Base-by-base conservation (phyloP, 1,140 invertebrate genomes). In the Forficula auricularia region DNA sequence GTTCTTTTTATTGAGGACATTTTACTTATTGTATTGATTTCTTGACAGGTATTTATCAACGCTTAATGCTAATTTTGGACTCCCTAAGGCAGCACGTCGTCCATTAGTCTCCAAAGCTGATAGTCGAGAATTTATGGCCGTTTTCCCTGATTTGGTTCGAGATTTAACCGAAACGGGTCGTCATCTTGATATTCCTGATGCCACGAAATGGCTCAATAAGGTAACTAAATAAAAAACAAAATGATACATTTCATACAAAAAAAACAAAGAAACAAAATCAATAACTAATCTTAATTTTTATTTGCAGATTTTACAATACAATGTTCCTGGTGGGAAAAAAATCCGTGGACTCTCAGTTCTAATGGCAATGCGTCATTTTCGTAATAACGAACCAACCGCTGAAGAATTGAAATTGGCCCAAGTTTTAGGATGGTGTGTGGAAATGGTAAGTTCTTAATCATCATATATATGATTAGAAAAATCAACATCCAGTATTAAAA, bases 381-480 rank as follows among this genome's bases (percentile, higher is more conserved):
- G 56, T n/a, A 61, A 74, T 33, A 66, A 66, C 44, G 48, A 72
- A 38, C 56, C 80, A 2, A 82, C 78, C 1, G 73, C 79, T 0
- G 82, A 90, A 52, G 84, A 85, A 52, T 59, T 90, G 22, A 72
- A 77, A 52, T 55, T 79, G 19, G 82, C 84, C 0, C 77, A 83
- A 47, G 76, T 94, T 46, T 65, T 96, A 52, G 90, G 87, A 43
- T 97, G 90, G 91, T 92, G 87, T 60, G 68, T 86, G 37, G 90
- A 96, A 77, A 73, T 92, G 75, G 87, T 92, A 64, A 65, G 72
- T 64, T 9, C 4, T n/a, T n/a, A n/a, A n/a, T n/a, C n/a, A n/a
- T n/a, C n/a, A 13, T 8, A 13, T 8, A 37, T 13, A 13, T 7
- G 16, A 16, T 7, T n/a, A n/a, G n/a, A n/a, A n/a, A n/a, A n/a